A percentile compares a stretch with the other conserved stretches of the same genome.
Conservation (phyloP, 2,113 vertebrate genomes). For the Caretta caretta region DNA sequence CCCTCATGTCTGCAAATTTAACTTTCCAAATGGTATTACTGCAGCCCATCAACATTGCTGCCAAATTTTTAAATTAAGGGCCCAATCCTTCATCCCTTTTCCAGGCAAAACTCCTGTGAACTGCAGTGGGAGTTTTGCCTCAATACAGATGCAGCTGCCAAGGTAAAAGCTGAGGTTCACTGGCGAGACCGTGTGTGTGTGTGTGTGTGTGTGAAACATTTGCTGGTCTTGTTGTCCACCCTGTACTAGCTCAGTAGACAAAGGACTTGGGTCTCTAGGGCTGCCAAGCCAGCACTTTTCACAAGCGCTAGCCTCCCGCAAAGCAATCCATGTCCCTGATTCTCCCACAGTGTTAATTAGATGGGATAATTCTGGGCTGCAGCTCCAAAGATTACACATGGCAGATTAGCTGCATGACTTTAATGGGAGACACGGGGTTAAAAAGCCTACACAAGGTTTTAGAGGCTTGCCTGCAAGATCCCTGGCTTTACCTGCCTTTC, state of each 20-base stretch:
- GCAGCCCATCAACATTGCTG: neutral
- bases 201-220: neutral
- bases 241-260: neutral
- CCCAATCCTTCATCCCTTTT: neutral
- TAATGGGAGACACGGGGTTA: neutral
- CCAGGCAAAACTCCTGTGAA: neutral
- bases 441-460: neutral
- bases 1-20: neutral
- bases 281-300: neutral
- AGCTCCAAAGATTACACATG: neutral
- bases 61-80: neutral
- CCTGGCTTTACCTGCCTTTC: neutral
- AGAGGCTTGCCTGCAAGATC: slow-evolving; percentile 29
- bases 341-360: neutral
- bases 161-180: neutral
- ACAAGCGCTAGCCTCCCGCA: neutral
- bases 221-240: neutral
- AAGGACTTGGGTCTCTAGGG: neutral
- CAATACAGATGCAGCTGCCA: accelerated
- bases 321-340: neutral
- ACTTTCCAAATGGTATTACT: neutral
- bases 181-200: neutral
- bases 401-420: neutral
- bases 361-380: neutral
- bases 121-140: too few relatives aligned